Percentiles rank a stretch among this genome's conserved stretches.
phyloP scores from a whole-genome alignment of 1,140 invertebrate species.

The Pinna nobilis region DNA sequence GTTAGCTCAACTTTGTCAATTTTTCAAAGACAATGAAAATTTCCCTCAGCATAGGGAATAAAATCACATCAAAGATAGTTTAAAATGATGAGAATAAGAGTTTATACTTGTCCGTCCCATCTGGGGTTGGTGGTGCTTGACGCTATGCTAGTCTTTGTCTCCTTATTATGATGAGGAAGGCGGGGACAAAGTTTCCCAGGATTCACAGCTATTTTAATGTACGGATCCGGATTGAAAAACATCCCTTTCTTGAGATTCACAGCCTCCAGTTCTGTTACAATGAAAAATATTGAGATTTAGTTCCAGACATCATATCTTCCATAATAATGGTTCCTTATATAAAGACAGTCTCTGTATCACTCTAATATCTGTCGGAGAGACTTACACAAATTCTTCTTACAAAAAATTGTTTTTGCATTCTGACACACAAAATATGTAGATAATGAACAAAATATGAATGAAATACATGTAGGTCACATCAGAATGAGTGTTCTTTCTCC shows the following conservation, averaged over 20 bases:
- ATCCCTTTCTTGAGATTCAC: conserved; percentile 76
- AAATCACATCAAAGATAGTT: no score
- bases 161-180: conserved; percentile 73
- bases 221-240: conserved; percentile 78
- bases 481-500: no score
- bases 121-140: conserved; percentile 74
- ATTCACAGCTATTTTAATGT: conserved; percentile 75
- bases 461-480: no score
- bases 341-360: background rate
- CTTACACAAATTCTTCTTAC: background rate
- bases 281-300: background rate
- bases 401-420: background rate
- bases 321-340: background rate
- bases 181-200: conserved; percentile 70
- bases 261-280: conserved; percentile 72
- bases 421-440: no score
- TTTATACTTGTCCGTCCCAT: conserved; percentile 61
- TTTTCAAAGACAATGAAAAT: no score
- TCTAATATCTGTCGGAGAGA: background rate
- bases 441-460: no score
- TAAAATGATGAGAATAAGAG: no score
- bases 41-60: no score
- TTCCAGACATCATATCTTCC: background rate
- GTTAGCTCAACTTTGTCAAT: no score
- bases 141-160: conserved; percentile 70